These are phyloP conservation scores for Orchestes rusci DNA, from an alignment of 2,888 invertebrate genomes.

Conservation along the genomic window DNA sequence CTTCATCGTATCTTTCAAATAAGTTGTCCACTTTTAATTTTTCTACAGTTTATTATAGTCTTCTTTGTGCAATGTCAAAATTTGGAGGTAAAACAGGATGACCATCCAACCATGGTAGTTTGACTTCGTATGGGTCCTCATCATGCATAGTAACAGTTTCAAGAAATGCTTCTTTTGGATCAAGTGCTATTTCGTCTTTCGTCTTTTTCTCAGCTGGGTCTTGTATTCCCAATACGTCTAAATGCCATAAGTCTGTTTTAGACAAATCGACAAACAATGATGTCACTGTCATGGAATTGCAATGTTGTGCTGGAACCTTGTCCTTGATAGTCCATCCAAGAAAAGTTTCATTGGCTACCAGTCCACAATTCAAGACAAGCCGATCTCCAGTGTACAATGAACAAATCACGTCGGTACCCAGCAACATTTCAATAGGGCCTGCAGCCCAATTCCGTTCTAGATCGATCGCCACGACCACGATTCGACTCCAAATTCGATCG, in stretches of 20 bases:
- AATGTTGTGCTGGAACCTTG: neutral
- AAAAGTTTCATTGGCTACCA: neutral
- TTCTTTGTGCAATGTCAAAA: neutral
- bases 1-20: neutral
- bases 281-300: neutral
- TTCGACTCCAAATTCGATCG: no score
- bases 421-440: no score
- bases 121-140: no score
- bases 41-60: neutral
- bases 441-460: no score
- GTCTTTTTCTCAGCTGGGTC: neutral
- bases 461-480: no score
- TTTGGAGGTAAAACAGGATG: neutral
- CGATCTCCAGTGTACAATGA: no score
- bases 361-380: neutral
- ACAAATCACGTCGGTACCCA: no score
- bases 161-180: neutral
- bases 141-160: neutral
- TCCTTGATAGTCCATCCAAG: neutral
- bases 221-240: neutral
- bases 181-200: neutral
- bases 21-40: neutral
- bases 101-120: no score
- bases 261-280: neutral
- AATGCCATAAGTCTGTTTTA: conserved; percentile 1